Percentiles rank a stretch among this genome's conserved stretches.
phyloP scores from a whole-genome alignment of 2,888 invertebrate genomes.

The Melikaiella ostensackeni region DNA sequence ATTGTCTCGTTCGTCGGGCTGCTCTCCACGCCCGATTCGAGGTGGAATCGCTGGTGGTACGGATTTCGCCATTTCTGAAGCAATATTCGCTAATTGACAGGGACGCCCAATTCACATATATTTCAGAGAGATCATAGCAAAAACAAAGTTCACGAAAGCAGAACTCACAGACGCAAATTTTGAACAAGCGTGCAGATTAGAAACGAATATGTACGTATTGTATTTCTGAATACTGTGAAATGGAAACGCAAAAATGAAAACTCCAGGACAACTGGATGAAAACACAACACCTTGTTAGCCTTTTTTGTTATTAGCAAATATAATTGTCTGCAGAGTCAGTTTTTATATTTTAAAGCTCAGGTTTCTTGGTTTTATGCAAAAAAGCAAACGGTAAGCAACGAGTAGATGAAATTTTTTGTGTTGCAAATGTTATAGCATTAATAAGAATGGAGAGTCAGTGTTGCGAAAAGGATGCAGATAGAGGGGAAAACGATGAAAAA shows the following conservation, averaged over 20 bases:
- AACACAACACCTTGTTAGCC: conserved; percentile 4
- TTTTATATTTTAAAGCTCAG: conserved; percentile 13
- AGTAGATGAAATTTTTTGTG: conserved; percentile 14
- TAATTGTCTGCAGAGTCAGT: not conserved
- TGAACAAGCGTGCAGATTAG: conserved; percentile 4
- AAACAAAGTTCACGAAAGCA: not conserved
- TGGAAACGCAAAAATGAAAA: not conserved
- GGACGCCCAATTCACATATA: conserved; percentile 55
- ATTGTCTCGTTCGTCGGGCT: conserved; percentile 81
- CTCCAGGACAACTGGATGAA: not conserved
- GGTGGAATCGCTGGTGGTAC: conserved; percentile 73
- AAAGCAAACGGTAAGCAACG: conserved; percentile 23
- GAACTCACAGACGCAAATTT: not conserved
- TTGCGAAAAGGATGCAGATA: not conserved
- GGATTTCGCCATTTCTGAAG: conserved; percentile 75
- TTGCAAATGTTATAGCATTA: not conserved
- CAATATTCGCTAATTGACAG: conserved; percentile 71
- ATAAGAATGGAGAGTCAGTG: not conserved
- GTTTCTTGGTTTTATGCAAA: conserved; percentile 13
- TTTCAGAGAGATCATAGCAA: conserved; percentile 50
- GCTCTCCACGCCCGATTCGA: conserved; percentile 79
- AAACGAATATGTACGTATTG: not conserved
- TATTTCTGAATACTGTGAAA: not conserved
- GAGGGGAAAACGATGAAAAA: too few species aligned
- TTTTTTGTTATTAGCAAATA: conserved; percentile 14